Conservation (phyloP, 2,113 vertebrate species). For the Eolophus roseicapilla region DNA sequence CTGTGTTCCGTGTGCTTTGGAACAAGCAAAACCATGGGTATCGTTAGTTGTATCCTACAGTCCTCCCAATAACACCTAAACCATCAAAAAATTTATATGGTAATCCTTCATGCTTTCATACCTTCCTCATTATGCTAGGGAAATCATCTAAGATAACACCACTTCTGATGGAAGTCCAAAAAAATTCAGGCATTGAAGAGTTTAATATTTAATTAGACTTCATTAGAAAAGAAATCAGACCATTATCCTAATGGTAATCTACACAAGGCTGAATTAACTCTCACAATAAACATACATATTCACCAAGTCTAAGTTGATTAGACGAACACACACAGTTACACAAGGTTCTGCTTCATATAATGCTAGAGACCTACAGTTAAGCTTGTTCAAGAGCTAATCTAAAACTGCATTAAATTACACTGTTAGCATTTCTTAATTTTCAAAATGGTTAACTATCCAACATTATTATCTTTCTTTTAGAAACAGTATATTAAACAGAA, state of each 20-base stretch:
- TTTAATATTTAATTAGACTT: not conserved
- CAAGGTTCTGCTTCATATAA: not conserved
- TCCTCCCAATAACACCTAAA: not conserved
- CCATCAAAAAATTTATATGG: not conserved
- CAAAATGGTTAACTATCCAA: not conserved
- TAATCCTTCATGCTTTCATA: not conserved
- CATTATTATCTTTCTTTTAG: not conserved
- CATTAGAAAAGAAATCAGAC: not conserved
- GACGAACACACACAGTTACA: not conserved
- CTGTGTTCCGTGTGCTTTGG: not conserved
- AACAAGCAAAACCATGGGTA: not conserved
- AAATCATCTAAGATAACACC: not conserved
- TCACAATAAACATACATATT: not conserved
- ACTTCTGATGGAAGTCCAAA: not conserved
- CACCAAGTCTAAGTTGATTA: not conserved
- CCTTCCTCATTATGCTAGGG: not conserved
- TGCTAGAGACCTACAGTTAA: not conserved
- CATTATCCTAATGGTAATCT: not conserved
- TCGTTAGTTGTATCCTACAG: not conserved
- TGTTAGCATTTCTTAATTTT: not conserved
- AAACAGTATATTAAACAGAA: not conserved
- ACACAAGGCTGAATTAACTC: not conserved
- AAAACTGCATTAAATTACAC: not conserved
- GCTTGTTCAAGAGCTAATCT: not conserved
- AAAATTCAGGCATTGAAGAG: not conserved